Conservation (phyloP, 2,888 invertebrate genomes). For the Graphium colonna region DNA sequence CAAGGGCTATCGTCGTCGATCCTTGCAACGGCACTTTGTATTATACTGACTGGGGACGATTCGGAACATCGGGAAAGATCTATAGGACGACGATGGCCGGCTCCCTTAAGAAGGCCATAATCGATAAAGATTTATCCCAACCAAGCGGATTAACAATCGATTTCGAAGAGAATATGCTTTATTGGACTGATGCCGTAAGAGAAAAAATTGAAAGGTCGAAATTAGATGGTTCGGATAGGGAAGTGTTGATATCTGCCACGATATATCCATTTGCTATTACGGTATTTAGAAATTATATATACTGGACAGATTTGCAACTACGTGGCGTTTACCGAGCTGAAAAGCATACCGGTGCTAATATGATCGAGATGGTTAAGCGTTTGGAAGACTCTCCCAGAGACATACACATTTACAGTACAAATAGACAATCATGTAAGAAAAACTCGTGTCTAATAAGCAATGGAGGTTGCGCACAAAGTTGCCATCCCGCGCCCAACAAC, state of each 20-base stretch:
- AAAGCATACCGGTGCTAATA: conserved; percentile 97
- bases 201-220: conserved; percentile 97
- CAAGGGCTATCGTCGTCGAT: conserved; percentile 96
- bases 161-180: conserved; percentile 94
- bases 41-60: conserved; percentile 97
- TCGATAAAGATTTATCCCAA: conserved; percentile 94
- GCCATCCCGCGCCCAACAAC: conserved; percentile 92
- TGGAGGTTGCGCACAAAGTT: conserved; percentile 97
- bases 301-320: conserved; percentile 97
- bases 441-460: conserved; percentile 95
- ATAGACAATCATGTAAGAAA: conserved; percentile 87
- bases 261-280: conserved; percentile 98
- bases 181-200: conserved; percentile 98
- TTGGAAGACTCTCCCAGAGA: conserved; percentile 96
- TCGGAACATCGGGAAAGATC: conserved; percentile 95
- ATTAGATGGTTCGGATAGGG: conserved; percentile 91
- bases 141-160: conserved; percentile 98
- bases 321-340: conserved; percentile 97
- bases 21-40: conserved; percentile 97
- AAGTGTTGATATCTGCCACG: conserved; percentile 91
- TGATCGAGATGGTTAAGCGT: conserved; percentile 95
- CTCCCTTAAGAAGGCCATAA: conserved; percentile 91
- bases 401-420: conserved; percentile 91
- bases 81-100: conserved; percentile 98
- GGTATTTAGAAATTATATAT: conserved; percentile 93